Evolutionary conservation across 2,797 vertebrate species (phyloP).

Genomic region (Phataginus tricuspis): DNA sequence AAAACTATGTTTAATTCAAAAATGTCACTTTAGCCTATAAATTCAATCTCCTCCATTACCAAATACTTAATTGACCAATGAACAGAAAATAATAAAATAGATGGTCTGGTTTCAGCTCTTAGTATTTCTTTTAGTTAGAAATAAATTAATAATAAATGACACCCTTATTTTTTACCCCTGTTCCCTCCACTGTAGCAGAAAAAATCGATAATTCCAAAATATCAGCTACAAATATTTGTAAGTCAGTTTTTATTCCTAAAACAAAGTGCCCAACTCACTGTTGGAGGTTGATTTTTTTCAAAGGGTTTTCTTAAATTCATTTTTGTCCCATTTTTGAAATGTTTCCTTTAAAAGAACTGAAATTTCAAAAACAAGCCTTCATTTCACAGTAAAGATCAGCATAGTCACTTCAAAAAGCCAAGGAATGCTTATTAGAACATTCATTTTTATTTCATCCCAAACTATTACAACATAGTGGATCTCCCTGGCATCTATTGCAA

Average conservation of each 20-base stretch:
- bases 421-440: not conserved
- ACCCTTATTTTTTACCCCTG: not conserved
- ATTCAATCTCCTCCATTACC: not conserved
- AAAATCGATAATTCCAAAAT: not conserved
- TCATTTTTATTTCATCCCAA: not conserved
- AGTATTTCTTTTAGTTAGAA: conserved; percentile 1
- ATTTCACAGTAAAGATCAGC: not conserved
- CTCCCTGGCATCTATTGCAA: not conserved
- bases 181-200: not conserved
- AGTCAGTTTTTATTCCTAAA: not conserved
- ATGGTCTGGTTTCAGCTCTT: not conserved
- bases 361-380: not conserved
- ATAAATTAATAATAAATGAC: not conserved
- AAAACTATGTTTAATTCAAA: conserved; percentile 14
- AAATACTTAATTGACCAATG: not conserved
- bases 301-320: not conserved
- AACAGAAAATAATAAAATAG: not conserved
- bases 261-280: not conserved
- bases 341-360: not conserved
- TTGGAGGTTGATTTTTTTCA: not conserved
- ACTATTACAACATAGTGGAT: not conserved
- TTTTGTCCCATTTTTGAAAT: not conserved
- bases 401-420: conserved; percentile 9
- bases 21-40: not conserved
- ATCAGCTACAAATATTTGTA: not conserved